Conservation (phyloP, 2,797 vertebrate genomes). For the Falco rusticolus region DNA sequence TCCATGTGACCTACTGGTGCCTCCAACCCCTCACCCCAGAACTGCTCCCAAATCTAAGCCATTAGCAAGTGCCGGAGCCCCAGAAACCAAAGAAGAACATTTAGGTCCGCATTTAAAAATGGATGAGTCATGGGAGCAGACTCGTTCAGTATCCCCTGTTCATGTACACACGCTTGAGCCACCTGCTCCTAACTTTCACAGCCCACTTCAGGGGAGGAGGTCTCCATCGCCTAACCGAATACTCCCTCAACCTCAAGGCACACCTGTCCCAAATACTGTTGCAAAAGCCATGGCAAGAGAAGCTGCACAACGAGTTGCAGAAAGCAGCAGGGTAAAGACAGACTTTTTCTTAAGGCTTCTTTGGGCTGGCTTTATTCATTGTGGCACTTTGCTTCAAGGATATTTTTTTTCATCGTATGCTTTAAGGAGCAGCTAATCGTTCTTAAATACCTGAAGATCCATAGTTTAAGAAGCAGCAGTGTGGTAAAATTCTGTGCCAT, state of each 20-base stretch:
- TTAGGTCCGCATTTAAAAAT: conserved; percentile 76
- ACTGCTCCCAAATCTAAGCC: conserved; percentile 87
- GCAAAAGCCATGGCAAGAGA: conserved; percentile 98
- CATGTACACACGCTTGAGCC: conserved; percentile 87
- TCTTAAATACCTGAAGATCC: neutral
- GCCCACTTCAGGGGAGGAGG: conserved; percentile 72
- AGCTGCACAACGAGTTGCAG: conserved; percentile 91
- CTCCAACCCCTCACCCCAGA: conserved; percentile 83
- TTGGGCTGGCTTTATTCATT: neutral
- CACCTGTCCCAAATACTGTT: conserved; percentile 88
- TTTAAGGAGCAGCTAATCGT: neutral
- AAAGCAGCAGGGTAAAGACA: conserved; percentile 86
- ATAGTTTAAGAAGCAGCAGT: neutral
- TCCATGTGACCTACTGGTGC: conserved; percentile 89
- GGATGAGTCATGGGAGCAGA: conserved; percentile 88
- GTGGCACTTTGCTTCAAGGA: neutral
- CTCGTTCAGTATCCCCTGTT: conserved; percentile 75
- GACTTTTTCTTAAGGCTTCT: neutral
- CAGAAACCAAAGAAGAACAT: conserved; percentile 95
- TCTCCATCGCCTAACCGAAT: conserved; percentile 95
- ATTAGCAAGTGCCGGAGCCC: conserved; percentile 90
- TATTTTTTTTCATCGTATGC: rapidly evolving
- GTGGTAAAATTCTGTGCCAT: neutral
- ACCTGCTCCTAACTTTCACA: conserved; percentile 78
- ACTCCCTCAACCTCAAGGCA: conserved; percentile 95